These are phyloP conservation scores for Gymnopithys bicolor DNA, from an alignment of 2,797 vertebrate species.

Conservation along the genomic window DNA sequence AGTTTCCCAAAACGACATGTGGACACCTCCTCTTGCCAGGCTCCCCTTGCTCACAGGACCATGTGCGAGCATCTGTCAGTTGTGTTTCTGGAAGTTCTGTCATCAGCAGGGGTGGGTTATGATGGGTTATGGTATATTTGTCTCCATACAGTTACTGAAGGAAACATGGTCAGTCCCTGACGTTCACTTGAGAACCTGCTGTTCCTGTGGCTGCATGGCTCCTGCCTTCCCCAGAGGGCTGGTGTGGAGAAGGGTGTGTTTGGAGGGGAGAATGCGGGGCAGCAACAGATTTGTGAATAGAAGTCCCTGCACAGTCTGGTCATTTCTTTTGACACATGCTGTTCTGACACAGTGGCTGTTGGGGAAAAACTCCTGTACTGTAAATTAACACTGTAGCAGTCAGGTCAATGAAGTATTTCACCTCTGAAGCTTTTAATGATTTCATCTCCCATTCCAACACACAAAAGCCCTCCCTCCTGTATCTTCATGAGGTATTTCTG, in stretches of 20 bases:
- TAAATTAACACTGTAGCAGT: neutral
- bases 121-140: no score
- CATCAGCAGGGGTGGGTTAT: accelerated
- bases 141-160: neutral
- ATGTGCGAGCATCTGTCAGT: accelerated
- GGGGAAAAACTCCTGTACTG: neutral
- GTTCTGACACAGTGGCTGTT: neutral
- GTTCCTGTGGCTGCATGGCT: neutral
- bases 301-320: neutral
- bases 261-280: neutral
- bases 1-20: neutral
- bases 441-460: neutral
- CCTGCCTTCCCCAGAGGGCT: neutral
- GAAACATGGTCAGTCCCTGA: neutral
- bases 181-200: neutral
- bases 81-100: neutral
- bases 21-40: neutral
- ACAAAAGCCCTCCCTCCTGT: neutral
- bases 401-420: neutral
- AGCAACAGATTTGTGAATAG: neutral
- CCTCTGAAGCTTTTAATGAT: neutral
- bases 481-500: neutral
- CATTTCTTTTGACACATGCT: neutral
- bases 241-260: accelerated
- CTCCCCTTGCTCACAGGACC: neutral